Evolutionary conservation across 2,888 invertebrate species (phyloP), one percentile per base, ranked within the genome.

Genomic region (Pyrocoelia pectoralis): DNA sequence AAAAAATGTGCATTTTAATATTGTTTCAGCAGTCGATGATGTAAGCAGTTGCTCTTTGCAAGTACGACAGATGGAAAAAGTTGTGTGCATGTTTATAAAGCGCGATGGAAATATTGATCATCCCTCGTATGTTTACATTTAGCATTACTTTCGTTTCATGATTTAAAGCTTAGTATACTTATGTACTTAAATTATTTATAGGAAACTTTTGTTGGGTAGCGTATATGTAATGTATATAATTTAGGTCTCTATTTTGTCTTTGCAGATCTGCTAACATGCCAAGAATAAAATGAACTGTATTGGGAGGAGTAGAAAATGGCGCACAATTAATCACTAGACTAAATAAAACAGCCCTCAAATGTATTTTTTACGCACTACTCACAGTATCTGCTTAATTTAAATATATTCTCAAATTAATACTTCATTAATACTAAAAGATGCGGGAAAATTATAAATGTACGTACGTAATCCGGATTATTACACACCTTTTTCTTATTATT

Each of bases 261-360:
- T 46, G 14, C 46, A 18, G 15, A 14, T 33, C 33, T 33, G 9
- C 33, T 33, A 33, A 33, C 33, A 33, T 46, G 46, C 46, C 46
- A 46, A 46, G 46, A 46, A 46, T 46, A 46, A 46, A 46, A 17
- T 15, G 46, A 46, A 46, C 17, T 10, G 46, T 18, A 46, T 46
- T 15, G 46, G 46, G 46, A 8, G 46, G 46, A 46, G 46, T n/a
- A 17, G 17, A 46, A 43, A 43, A 18, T 46, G 17, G 46, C 15
- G 46, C 46, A 17, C 46, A 46, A 17, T 46, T 46, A 46, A 46
- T 46, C 46, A 46, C 18, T 5, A 15, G 15, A 10, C 18, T 18
- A 46, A 43, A 43, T 43, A 43, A 43, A 43, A 43, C 43, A 43
- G 2, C 15, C 43, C 43, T 43, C 43, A 15, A 43, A 43, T 15